Evolutionary conservation across 2,797 vertebrate genomes (phyloP).

Genomic region (Miichthys miiuy): DNA sequence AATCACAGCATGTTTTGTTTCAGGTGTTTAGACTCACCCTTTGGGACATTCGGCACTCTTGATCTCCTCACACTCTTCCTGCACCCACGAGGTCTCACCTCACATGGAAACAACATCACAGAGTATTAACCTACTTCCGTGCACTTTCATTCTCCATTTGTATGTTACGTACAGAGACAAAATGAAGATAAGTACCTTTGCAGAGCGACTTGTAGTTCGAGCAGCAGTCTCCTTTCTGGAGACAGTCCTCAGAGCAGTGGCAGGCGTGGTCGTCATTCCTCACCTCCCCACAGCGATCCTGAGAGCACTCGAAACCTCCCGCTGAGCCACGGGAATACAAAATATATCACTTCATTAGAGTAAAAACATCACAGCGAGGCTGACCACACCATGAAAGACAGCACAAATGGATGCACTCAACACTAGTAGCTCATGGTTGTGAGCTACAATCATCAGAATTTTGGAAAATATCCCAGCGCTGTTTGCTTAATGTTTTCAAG

Average conservation of each 20-base stretch:
- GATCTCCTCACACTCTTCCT: conserved; percentile 95
- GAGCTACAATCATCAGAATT: not conserved
- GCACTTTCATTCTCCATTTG: not conserved
- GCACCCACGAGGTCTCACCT: conserved; percentile 93
- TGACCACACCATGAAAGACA: not conserved
- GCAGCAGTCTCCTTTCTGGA: conserved; percentile 94
- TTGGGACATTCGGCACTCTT: conserved; percentile 91
- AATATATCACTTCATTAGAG: not conserved
- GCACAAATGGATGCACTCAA: too few relatives aligned
- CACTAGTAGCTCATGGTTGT: not conserved
- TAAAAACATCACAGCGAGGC: not conserved
- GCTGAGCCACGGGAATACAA: conserved; percentile 73
- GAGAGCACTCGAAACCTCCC: conserved; percentile 93
- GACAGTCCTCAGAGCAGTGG: conserved; percentile 95
- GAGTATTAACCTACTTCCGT: not conserved
- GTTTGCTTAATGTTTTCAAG: conserved; percentile 30
- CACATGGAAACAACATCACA: conserved; percentile 22
- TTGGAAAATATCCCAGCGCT: not conserved
- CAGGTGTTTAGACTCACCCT: conserved; percentile 85
- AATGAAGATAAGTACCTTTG: conserved; percentile 82
- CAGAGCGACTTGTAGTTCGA: conserved; percentile 94
- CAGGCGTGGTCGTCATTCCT: conserved; percentile 92
- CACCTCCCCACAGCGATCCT: conserved; percentile 92
- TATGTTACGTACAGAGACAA: not conserved
- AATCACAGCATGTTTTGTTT: not conserved